Base-by-base conservation (phyloP, 2,888 invertebrate genomes). In the Eupithecia pulchellata region DNA sequence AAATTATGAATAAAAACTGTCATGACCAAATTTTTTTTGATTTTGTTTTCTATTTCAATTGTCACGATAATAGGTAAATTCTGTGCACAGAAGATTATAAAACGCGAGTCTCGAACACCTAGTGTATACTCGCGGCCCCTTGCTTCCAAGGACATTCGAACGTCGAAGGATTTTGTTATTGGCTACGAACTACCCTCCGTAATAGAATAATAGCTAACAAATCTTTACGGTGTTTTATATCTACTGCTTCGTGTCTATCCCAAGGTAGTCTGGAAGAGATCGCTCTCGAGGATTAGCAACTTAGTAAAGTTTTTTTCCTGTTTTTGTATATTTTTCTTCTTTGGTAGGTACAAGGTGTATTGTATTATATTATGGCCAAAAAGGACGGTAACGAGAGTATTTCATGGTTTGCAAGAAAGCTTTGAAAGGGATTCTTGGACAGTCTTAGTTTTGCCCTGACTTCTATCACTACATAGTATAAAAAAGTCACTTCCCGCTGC, bases 171-270 rank as follows among this genome's bases (percentile, higher is more conserved):
- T 30, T 60, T 60, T 20, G 32, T 58, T n/a, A n/a, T 30, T 13
- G n/a, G 4, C 29, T 57, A 29, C 29, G 4, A 57, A 3, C 57
- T 27, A 29, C 29, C 29, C 57, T 57, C 57, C n/a, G 17, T 60
- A 29, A 30, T 60, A n/a, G 58, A 60, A 60, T 60, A 60, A 60
- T 60, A 30, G 58, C 27, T 32, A 30, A 60, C 30, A 60, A 60
- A 30, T 60, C 36, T 62, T 29, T 58, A 39, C 20, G 13, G 36
- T 60, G 57, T 29, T 29, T 29, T 57, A 29, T 29, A 5, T n/a
- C n/a, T n/a, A n/a, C n/a, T n/a, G n/a, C n/a, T n/a, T n/a, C n/a
- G n/a, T n/a, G n/a, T n/a, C n/a, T n/a, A n/a, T n/a, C n/a, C n/a
- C n/a, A n/a, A n/a, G n/a, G n/a, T n/a, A n/a, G n/a, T n/a, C n/a